phyloP scores from a whole-genome alignment of 2,797 vertebrate genomes.

The Alcedo quadribrachys region DNA sequence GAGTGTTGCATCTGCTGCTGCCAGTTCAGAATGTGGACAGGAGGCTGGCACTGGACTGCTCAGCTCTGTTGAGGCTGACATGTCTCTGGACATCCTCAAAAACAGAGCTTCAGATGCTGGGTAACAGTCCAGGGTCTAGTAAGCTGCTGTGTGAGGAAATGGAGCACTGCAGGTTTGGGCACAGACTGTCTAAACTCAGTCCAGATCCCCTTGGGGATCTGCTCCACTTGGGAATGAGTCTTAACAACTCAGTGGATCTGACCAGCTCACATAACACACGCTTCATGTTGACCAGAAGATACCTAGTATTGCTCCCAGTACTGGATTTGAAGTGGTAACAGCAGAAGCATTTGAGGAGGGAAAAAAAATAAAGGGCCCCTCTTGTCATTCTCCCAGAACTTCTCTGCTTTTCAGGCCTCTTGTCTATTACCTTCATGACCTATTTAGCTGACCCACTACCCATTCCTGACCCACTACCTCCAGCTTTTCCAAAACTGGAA shows the following conservation, averaged over 20 bases:
- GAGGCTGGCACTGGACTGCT: background rate
- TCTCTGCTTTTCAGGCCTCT: background rate
- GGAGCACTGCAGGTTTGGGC: background rate
- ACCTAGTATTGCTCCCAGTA: background rate
- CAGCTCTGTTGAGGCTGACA: background rate
- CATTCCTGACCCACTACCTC: background rate
- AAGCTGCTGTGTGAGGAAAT: background rate
- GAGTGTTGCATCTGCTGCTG: background rate
- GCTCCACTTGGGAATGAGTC: background rate
- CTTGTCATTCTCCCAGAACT: background rate
- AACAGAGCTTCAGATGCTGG: background rate
- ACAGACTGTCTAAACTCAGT: background rate
- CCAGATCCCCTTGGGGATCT: background rate
- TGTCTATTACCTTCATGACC: background rate
- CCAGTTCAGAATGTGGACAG: background rate
- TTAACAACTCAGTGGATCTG: background rate
- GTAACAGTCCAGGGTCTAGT: background rate
- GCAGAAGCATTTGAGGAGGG: background rate
- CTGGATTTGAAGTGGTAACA: background rate
- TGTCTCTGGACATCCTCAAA: background rate
- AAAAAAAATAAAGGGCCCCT: background rate
- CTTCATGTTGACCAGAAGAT: background rate
- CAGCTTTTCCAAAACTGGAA: background rate
- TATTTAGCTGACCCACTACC: background rate
- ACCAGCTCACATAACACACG: background rate